Percentiles rank a stretch among this genome's conserved stretches.
Evolutionary conservation across 1,140 invertebrate genomes (phyloP).

Genomic region (Brachionus calyciflorus): DNA sequence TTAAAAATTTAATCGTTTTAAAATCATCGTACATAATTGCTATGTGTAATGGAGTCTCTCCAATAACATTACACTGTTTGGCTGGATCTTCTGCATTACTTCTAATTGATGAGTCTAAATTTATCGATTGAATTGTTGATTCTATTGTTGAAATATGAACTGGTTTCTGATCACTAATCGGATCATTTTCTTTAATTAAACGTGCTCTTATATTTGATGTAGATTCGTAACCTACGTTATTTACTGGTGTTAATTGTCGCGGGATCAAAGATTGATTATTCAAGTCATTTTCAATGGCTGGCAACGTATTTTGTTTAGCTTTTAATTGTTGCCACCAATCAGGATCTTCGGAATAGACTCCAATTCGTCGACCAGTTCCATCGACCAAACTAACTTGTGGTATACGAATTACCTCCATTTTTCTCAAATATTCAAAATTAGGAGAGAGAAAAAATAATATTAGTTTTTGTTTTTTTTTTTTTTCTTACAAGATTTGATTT

Average conservation of each 20-base stretch:
- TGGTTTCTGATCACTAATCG: not conserved
- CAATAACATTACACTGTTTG: conserved; percentile 57
- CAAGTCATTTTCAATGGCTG: too few species aligned
- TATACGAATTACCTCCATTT: conserved; percentile 45
- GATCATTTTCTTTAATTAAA: conserved; percentile 12
- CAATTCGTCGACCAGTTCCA: conserved; percentile 1
- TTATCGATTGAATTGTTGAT: not conserved
- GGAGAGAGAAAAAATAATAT: not conserved
- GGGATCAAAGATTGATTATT: too few species aligned
- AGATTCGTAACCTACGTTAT: conserved; percentile 19
- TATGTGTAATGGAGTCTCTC: conserved; percentile 87
- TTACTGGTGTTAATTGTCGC: conserved; percentile 19
- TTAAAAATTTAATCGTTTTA: conserved; percentile 85
- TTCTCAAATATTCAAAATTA: not conserved
- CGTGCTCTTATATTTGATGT: conserved; percentile 25
- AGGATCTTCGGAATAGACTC: conserved; percentile 33
- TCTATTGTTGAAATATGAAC: conserved; percentile 8
- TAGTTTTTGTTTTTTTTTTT: too few species aligned
- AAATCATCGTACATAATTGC: conserved; percentile 94
- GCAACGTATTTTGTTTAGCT: not conserved
- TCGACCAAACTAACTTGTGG: conserved; percentile 43
- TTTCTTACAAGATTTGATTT: not conserved
- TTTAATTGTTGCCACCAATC: conserved; percentile 45
- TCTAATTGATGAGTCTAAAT: not conserved
- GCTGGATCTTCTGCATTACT: not conserved